phyloP scores from a whole-genome alignment of 37 sponge, comb jelly and placozoan genomes.

The Eunapius fragilis region DNA sequence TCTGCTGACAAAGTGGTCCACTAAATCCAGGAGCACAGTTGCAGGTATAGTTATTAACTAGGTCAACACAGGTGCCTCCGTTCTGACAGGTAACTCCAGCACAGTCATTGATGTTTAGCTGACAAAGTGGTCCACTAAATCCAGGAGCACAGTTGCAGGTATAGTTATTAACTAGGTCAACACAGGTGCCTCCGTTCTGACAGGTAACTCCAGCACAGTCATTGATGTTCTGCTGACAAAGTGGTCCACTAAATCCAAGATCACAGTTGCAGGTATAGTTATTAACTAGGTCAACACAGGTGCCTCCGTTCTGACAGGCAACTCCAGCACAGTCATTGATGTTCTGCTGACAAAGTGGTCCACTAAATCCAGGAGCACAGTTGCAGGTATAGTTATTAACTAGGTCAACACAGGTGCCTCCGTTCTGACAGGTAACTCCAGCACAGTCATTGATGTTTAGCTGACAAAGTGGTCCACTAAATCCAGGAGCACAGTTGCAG shows the following conservation, averaged over 20 bases:
- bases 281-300: slow-evolving; percentile 21
- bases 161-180: slow-evolving; percentile 15
- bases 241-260: slow-evolving; percentile 35
- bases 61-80: slow-evolving; percentile 44
- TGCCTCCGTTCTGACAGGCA: slow-evolving; percentile 24
- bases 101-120: slow-evolving; percentile 42
- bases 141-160: slow-evolving; percentile 50
- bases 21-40: slow-evolving; percentile 28
- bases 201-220: slow-evolving; percentile 1
- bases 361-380: slow-evolving; percentile 41
- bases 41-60: slow-evolving; percentile 5
- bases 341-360: neutral
- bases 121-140: slow-evolving; percentile 57
- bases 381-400: slow-evolving; percentile 15
- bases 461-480: slow-evolving; percentile 49
- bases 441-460: slow-evolving; percentile 29
- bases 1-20: slow-evolving; percentile 18
- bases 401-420: slow-evolving; percentile 35
- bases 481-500: slow-evolving; percentile 67
- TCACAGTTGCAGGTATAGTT: slow-evolving; percentile 39
- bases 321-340: slow-evolving; percentile 23
- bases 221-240: slow-evolving; percentile 44
- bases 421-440: slow-evolving; percentile 28
- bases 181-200: slow-evolving; percentile 9
- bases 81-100: slow-evolving; percentile 35